phyloP scores from a whole-genome alignment of 2,888 invertebrate species.

The Drosophila ezoana region DNA sequence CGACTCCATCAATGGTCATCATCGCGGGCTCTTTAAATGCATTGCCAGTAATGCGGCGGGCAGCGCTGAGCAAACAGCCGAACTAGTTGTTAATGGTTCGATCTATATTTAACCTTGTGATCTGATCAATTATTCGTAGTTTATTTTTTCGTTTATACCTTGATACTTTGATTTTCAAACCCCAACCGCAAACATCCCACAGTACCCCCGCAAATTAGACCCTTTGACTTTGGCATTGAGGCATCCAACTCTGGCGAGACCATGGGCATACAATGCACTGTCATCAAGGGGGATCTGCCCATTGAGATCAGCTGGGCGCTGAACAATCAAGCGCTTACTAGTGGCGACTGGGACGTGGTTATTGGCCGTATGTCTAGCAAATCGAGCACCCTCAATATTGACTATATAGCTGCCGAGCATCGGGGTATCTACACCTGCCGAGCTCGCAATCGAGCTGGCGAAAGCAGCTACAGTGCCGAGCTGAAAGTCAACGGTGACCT shows the following conservation, averaged over 20 bases:
- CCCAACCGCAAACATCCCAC: constrained; percentile 16
- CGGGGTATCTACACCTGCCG: constrained; percentile 88
- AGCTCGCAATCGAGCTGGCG: constrained; percentile 87
- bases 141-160: constrained; percentile 19
- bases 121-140: constrained; percentile 11
- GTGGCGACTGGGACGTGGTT: constrained; percentile 82
- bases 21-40: constrained; percentile 91
- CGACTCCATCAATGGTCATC: constrained; percentile 90
- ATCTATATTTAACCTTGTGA: constrained; percentile 5
- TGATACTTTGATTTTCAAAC: constrained; percentile 24
- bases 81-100: constrained; percentile 90
- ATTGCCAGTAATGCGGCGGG: constrained; percentile 91
- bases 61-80: constrained; percentile 88
- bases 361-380: constrained; percentile 84
- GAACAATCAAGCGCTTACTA: constrained; percentile 84
- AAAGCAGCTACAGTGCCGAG: constrained; percentile 85
- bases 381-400: constrained; percentile 87
- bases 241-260: constrained; percentile 90
- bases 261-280: constrained; percentile 87
- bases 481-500: constrained; percentile 84
- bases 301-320: constrained; percentile 88
- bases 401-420: constrained; percentile 87
- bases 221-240: constrained; percentile 90
- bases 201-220: constrained; percentile 89
- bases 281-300: constrained; percentile 88